phyloP scores from a whole-genome alignment of 2,797 vertebrate species.

The Apogon hyalosoma region DNA sequence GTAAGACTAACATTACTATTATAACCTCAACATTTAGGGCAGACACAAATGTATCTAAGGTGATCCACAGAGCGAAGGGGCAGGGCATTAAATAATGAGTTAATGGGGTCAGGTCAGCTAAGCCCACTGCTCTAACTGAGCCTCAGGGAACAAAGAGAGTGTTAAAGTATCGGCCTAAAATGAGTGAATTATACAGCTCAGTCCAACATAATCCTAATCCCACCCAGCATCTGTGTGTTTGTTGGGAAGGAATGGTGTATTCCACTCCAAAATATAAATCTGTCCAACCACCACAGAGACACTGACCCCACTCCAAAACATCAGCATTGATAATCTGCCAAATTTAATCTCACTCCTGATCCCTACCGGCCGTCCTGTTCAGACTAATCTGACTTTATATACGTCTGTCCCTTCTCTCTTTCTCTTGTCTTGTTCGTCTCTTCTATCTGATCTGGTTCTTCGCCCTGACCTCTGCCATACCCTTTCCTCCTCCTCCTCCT shows the following conservation, averaged over 20 bases:
- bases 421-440: constrained; percentile 7
- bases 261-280: constrained; percentile 58
- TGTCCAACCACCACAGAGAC: constrained; percentile 37
- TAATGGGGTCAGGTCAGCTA: constrained; percentile 27
- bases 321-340: constrained; percentile 63
- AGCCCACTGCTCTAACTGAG: constrained; percentile 36
- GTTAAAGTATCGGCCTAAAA: constrained; percentile 57
- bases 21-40: background rate
- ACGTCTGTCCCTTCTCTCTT: constrained; percentile 5
- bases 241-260: constrained; percentile 29
- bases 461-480: constrained; percentile 21
- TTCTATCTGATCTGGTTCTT: background rate
- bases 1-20: constrained; percentile 34
- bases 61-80: constrained; percentile 1
- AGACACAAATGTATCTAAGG: background rate
- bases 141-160: constrained; percentile 27
- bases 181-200: constrained; percentile 50
- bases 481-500: background rate
- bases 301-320: constrained; percentile 62
- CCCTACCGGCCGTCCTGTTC: constrained; percentile 38
- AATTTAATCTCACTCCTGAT: constrained; percentile 69
- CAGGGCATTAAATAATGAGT: constrained; percentile 28
- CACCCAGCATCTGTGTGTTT: constrained; percentile 51
- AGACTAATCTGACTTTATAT: constrained; percentile 59
- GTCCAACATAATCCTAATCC: constrained; percentile 71